Conservation (phyloP, 64 coral and sea anemone species). For the Astreopora myriophthalma region DNA sequence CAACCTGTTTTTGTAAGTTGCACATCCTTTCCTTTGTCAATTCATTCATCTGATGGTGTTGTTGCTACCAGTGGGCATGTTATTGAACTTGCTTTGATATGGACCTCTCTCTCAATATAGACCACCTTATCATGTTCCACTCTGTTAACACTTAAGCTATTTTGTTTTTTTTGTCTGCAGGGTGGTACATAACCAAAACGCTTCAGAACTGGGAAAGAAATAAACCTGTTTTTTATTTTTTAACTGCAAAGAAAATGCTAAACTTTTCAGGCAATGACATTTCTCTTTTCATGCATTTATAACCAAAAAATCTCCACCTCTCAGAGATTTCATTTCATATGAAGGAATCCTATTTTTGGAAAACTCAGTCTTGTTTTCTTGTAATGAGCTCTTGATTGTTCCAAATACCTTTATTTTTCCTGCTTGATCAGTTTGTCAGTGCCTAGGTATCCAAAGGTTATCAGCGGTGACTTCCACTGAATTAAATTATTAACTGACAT, state of each 20-base stretch:
- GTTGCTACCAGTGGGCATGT: neutral
- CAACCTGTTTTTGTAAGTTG: neutral
- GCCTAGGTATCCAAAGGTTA: neutral
- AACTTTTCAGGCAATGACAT: too few relatives aligned
- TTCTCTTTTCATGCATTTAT: too few relatives aligned
- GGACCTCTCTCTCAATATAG: neutral
- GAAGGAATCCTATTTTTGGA: too few relatives aligned
- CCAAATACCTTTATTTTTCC: neutral
- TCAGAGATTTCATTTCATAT: neutral
- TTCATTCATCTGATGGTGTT: neutral
- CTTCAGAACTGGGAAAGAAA: neutral
- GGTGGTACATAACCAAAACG: neutral
- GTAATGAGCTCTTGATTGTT: neutral
- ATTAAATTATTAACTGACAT: neutral
- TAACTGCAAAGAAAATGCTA: neutral
- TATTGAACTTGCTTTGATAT: neutral
- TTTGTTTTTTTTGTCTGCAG: neutral
- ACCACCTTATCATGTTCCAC: neutral
- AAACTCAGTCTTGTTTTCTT: too few relatives aligned
- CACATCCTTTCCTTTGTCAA: neutral
- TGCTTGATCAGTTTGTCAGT: too few relatives aligned
- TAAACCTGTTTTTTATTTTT: neutral
- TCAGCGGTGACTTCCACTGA: neutral
- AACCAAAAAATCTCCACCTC: neutral
- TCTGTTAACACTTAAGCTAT: slow-evolving; percentile 8